Conservation (phyloP, 2,797 vertebrate genomes). For the Nannoperca obscura region DNA sequence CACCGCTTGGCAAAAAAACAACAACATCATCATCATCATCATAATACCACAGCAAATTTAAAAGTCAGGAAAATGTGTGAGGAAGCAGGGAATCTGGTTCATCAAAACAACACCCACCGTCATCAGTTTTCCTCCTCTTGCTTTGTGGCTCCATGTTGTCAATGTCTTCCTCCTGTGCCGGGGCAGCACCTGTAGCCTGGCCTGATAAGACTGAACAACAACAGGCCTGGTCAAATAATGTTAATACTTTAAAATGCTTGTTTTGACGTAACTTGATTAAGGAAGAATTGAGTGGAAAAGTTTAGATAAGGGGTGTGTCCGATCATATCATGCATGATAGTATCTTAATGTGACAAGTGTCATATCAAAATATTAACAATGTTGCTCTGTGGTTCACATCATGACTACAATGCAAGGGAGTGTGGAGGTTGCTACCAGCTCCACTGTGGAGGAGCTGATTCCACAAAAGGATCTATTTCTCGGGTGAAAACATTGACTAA, state of each 20-base stretch:
- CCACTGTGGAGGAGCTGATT: not conserved
- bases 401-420: not conserved
- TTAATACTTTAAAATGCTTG: not conserved
- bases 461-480: not conserved
- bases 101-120: slow-evolving; percentile 32
- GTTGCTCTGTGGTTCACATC: not conserved
- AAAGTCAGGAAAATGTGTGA: no score
- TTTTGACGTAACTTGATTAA: not conserved
- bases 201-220: slow-evolving; percentile 47
- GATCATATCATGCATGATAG: not conserved
- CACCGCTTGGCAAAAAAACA: no score
- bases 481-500: no score
- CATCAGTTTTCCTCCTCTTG: slow-evolving; percentile 77
- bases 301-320: not conserved
- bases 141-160: slow-evolving; percentile 73
- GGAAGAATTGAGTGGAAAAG: not conserved
- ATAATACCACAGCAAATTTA: no score
- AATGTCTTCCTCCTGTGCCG: slow-evolving; percentile 8
- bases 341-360: not conserved
- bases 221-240: not conserved
- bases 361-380: not conserved
- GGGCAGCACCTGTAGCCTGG: slow-evolving; percentile 22
- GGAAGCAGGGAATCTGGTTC: no score
- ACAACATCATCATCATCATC: no score
- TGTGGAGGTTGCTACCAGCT: not conserved